A percentile compares a stretch with the other conserved stretches of the same genome.
Conservation (phyloP, 2,888 invertebrate species). For the Julus scanicus region DNA sequence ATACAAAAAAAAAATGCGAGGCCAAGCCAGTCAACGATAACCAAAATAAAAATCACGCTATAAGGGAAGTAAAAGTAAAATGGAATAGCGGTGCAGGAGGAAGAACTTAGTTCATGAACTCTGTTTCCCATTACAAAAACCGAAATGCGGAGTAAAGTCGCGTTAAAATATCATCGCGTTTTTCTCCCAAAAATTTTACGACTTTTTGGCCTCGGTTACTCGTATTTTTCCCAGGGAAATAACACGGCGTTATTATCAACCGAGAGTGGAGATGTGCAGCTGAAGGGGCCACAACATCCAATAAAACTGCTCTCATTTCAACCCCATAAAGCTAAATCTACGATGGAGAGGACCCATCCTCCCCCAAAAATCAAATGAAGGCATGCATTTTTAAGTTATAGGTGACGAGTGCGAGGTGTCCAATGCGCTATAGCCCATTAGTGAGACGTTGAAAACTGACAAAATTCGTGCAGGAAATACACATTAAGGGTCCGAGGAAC, state of each 20-base stretch:
- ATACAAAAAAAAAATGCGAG: not conserved
- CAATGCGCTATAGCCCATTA: not conserved
- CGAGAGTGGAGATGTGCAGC: slow-evolving; percentile 51
- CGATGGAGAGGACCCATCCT: slow-evolving; percentile 10
- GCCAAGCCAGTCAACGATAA: slow-evolving; percentile 25
- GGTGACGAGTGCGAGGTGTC: slow-evolving; percentile 32
- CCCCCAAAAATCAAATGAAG: slow-evolving; percentile 6
- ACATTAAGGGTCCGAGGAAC: slow-evolving; percentile 37
- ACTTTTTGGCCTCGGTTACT: slow-evolving; percentile 14
- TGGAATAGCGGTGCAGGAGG: not conserved
- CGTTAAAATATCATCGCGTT: slow-evolving; percentile 46
- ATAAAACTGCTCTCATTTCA: slow-evolving; percentile 19
- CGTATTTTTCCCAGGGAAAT: not conserved
- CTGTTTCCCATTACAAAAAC: slow-evolving; percentile 36
- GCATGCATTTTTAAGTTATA: slow-evolving; percentile 36
- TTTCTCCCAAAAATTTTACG: slow-evolving; percentile 46
- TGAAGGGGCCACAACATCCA: slow-evolving; percentile 51
- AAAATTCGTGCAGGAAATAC: slow-evolving; percentile 13
- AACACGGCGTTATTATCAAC: slow-evolving; percentile 43
- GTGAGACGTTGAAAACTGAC: not conserved
- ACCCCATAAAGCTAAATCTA: not conserved
- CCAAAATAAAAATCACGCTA: slow-evolving; percentile 38
- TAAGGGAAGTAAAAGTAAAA: not conserved
- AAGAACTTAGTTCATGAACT: slow-evolving; percentile 28
- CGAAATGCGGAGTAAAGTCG: slow-evolving; percentile 27